These are phyloP conservation scores for Muricea muricata DNA, from an alignment of 92 coral and sea anemone species.

Conservation along the genomic window DNA sequence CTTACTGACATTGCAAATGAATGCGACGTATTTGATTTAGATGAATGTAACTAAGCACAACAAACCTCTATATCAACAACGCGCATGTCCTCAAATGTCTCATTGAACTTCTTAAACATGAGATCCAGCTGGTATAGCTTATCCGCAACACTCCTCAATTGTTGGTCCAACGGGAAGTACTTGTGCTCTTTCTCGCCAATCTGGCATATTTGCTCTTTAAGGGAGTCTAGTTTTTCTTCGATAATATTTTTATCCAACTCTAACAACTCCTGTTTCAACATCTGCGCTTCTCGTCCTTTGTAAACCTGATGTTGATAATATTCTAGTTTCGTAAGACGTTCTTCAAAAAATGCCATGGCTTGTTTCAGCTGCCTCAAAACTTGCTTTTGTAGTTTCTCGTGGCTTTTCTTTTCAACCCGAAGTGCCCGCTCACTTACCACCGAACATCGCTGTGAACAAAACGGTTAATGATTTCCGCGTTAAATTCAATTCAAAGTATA, in stretches of 20 bases:
- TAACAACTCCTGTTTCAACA: background rate
- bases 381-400: slow-evolving; percentile 4
- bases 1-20: no score
- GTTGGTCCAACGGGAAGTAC: background rate
- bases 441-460: background rate
- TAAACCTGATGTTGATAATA: background rate
- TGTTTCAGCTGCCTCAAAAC: background rate
- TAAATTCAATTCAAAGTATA: no score
- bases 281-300: background rate
- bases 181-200: background rate
- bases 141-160: slow-evolving; percentile 7
- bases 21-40: no score
- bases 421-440: slow-evolving; percentile 3
- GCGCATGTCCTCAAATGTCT: slow-evolving; percentile 8
- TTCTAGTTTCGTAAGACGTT: background rate
- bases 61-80: background rate
- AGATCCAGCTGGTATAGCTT: slow-evolving; percentile 6
- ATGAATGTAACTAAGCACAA: background rate
- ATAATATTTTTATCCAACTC: background rate
- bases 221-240: slow-evolving; percentile 6
- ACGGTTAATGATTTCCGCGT: no score
- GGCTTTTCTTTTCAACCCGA: slow-evolving; percentile 6
- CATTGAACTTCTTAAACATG: background rate
- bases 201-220: background rate
- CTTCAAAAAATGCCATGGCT: background rate